A percentile compares a stretch with the other conserved stretches of the same genome.
These are phyloP conservation scores for Tryphoninae sp. DNA, from an alignment of 2,888 invertebrate genomes.

Conservation along the genomic window DNA sequence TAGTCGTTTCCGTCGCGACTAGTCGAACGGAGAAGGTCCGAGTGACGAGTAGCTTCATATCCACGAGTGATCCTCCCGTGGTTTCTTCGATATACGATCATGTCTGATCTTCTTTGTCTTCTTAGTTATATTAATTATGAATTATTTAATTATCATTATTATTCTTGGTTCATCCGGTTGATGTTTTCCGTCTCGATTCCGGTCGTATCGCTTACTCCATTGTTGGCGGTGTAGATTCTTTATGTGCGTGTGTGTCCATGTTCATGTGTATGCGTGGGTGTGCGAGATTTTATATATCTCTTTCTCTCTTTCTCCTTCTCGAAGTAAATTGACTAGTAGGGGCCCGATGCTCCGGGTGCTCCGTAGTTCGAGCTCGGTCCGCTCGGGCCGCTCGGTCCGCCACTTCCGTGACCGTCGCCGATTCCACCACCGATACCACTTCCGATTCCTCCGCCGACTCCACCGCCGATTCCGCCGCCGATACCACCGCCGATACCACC, in stretches of 20 bases:
- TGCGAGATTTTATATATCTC: conserved; percentile 18
- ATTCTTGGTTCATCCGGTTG: conserved; percentile 45
- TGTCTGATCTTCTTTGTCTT: conserved; percentile 32
- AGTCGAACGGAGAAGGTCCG: conserved; percentile 59
- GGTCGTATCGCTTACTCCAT: conserved; percentile 46
- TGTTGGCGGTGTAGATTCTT: conserved; percentile 26
- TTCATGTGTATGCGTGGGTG: conserved; percentile 66
- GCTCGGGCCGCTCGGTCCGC: conserved; percentile 74
- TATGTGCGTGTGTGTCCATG: conserved; percentile 23
- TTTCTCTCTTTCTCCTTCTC: not conserved
- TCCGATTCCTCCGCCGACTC: conserved; percentile 70
- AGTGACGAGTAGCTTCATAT: conserved; percentile 56
- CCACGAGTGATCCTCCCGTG: conserved; percentile 64
- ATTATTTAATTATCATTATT: conserved; percentile 42
- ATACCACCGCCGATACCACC: conserved; percentile 65
- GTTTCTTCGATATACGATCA: conserved; percentile 53
- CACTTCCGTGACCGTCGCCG: conserved; percentile 72
- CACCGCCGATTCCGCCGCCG: conserved; percentile 68
- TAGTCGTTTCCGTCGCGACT: conserved; percentile 18
- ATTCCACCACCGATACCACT: conserved; percentile 64
- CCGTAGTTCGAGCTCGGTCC: conserved; percentile 85
- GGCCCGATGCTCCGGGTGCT: conserved; percentile 87
- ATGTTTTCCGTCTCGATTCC: conserved; percentile 64
- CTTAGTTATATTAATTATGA: conserved; percentile 55
- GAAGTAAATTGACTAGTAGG: conserved; percentile 83